Conservation (phyloP, 2,888 invertebrate genomes). For the Alloplasta piceator region DNA sequence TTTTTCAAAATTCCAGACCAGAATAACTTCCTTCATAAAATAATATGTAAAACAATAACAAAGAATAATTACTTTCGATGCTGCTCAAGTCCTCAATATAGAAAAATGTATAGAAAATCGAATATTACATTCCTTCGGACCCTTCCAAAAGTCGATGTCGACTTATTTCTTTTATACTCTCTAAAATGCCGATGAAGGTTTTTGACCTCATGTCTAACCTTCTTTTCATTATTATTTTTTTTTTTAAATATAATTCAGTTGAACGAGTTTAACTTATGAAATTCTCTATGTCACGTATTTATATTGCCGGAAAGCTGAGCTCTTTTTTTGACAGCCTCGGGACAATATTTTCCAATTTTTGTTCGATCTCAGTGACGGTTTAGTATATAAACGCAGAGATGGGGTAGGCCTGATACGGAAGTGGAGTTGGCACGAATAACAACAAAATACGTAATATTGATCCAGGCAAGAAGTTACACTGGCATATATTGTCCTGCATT, state of each 20-base stretch:
- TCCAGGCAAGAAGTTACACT: constrained; percentile 57
- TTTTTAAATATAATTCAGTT: no score
- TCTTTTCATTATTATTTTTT: no score
- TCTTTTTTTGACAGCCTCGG: constrained; percentile 32
- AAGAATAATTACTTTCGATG: no score
- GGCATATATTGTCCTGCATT: constrained; percentile 58
- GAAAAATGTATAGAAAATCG: no score
- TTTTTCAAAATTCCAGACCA: no score
- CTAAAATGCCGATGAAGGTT: background rate
- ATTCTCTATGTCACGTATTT: background rate
- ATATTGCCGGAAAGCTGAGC: no score
- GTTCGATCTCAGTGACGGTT: constrained; percentile 8
- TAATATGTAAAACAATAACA: no score
- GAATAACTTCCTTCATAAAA: no score
- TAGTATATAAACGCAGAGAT: constrained; percentile 25
- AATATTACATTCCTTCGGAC: no score
- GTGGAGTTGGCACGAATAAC: constrained; percentile 54
- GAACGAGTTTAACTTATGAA: background rate
- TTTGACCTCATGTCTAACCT: no score
- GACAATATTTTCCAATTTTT: constrained; percentile 27
- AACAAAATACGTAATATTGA: constrained; percentile 64
- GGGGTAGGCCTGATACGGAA: constrained; percentile 39
- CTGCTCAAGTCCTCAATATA: no score
- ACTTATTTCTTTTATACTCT: background rate
- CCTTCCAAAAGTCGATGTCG: no score